Evolutionary conservation across 2,113 vertebrate species (phyloP).

Genomic region (Perognathus longimembris): DNA sequence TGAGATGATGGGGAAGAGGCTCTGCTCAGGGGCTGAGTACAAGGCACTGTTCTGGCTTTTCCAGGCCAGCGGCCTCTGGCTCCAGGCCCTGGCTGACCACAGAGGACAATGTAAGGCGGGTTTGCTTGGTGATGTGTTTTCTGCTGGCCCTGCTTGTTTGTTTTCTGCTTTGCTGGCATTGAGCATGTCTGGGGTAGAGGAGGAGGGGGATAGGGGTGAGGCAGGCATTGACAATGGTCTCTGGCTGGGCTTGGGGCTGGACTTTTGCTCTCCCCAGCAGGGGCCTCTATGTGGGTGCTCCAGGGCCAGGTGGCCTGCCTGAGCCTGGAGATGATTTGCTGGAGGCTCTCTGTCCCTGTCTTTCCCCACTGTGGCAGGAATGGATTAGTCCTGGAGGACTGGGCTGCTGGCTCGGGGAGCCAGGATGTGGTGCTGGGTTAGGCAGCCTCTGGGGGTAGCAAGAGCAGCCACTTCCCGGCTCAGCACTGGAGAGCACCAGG

Average conservation of each 20-base stretch:
- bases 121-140: constrained; percentile 64
- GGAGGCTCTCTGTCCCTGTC: constrained; percentile 28
- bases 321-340: neutral
- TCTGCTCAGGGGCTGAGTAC: neutral
- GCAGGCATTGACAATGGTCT: constrained; percentile 33
- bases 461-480: constrained; percentile 1
- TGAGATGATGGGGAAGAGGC: neutral
- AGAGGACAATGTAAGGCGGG: constrained; percentile 72
- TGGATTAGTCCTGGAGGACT: constrained; percentile 19
- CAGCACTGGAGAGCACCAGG: neutral
- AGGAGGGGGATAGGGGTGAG: neutral
- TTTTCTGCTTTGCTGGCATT: constrained; percentile 64
- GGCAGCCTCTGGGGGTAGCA: neutral
- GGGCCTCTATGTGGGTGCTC: neutral
- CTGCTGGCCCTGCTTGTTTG: constrained; percentile 66
- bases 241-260: neutral
- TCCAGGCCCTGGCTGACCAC: constrained; percentile 15
- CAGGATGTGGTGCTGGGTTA: constrained; percentile 23
- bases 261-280: neutral
- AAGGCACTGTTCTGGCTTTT: constrained; percentile 27
- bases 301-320: neutral
- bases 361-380: constrained; percentile 11
- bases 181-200: constrained; percentile 27
- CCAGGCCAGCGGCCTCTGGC: constrained; percentile 58
- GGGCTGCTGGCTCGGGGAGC: constrained; percentile 21